phyloP scores from a whole-genome alignment of 2,888 invertebrate species.

The Tinea pellionella region DNA sequence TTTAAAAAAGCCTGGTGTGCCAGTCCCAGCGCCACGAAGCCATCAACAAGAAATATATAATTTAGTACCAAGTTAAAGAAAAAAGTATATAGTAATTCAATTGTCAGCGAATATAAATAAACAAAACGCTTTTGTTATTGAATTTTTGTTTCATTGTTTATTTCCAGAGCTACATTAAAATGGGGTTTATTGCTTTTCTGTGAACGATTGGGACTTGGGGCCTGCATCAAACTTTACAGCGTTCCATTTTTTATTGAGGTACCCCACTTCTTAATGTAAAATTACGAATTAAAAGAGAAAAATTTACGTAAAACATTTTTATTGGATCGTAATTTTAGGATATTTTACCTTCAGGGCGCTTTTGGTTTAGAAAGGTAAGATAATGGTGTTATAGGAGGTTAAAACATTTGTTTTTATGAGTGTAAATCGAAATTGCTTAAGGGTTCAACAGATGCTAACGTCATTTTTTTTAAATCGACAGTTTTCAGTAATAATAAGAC shows the following conservation, averaged over 20 bases:
- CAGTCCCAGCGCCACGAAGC: no score
- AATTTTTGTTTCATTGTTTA: neutral
- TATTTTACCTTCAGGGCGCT: slow-evolving; percentile 32
- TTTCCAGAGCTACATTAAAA: slow-evolving; percentile 5
- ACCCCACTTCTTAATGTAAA: slow-evolving; percentile 38
- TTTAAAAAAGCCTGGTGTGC: no score
- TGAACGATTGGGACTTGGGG: slow-evolving; percentile 34
- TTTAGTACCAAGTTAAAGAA: no score
- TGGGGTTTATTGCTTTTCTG: slow-evolving; percentile 22
- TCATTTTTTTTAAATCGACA: no score
- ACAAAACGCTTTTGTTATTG: neutral
- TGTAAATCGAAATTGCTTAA: no score
- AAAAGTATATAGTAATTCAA: neutral
- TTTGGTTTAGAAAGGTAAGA: slow-evolving; percentile 15
- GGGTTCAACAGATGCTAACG: no score
- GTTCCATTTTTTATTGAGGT: slow-evolving; percentile 41
- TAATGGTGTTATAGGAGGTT: neutral
- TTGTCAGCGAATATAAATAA: neutral
- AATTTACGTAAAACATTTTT: slow-evolving; percentile 31
- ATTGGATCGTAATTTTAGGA: slow-evolving; percentile 40
- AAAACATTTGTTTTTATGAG: neutral
- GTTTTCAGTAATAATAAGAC: no score
- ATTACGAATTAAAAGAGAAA: slow-evolving; percentile 44
- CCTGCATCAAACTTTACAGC: slow-evolving; percentile 32
- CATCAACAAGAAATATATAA: no score